A percentile compares a stretch with the other conserved stretches of the same genome.
Conservation (phyloP, 2,888 invertebrate genomes). For the Entomobrya proxima region DNA sequence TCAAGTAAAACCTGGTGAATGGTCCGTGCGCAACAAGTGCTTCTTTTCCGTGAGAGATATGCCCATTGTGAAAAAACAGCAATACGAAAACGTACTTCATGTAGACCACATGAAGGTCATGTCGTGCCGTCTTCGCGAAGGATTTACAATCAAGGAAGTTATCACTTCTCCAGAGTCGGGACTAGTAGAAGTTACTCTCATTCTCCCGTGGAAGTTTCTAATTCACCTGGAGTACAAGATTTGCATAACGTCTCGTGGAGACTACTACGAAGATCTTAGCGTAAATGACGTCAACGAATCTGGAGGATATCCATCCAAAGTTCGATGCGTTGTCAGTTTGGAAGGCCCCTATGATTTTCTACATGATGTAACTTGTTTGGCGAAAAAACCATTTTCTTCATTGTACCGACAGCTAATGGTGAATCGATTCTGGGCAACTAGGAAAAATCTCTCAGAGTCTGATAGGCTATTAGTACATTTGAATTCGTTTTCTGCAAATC, state of each 20-base stretch:
- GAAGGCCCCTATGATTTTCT: constrained; percentile 77
- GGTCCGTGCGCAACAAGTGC: constrained; percentile 79
- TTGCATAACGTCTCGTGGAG: constrained; percentile 75
- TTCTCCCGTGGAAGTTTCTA: constrained; percentile 85
- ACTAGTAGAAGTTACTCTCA: constrained; percentile 82
- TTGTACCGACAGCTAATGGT: constrained; percentile 83
- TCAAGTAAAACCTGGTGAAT: constrained; percentile 76
- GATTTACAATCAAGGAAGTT: constrained; percentile 83
- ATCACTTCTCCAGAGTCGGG: constrained; percentile 77
- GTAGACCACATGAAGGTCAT: constrained; percentile 82
- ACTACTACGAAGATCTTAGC: constrained; percentile 72
- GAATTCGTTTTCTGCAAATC: constrained; percentile 82
- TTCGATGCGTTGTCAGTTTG: constrained; percentile 78
- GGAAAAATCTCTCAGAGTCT: constrained; percentile 83
- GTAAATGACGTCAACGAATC: neutral
- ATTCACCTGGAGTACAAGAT: constrained; percentile 83
- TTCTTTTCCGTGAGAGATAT: constrained; percentile 81
- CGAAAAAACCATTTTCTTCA: constrained; percentile 82
- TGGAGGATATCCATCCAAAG: constrained; percentile 76
- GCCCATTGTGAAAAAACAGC: constrained; percentile 82
- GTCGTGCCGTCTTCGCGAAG: constrained; percentile 86
- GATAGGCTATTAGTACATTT: constrained; percentile 85
- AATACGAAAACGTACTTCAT: constrained; percentile 82
- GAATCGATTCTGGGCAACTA: constrained; percentile 82
- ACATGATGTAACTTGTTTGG: constrained; percentile 85